Evolutionary conservation across 1,140 invertebrate genomes (phyloP), one percentile per base, ranked within the genome.

Genomic region (Scaptodrosophila lebanonensis): DNA sequence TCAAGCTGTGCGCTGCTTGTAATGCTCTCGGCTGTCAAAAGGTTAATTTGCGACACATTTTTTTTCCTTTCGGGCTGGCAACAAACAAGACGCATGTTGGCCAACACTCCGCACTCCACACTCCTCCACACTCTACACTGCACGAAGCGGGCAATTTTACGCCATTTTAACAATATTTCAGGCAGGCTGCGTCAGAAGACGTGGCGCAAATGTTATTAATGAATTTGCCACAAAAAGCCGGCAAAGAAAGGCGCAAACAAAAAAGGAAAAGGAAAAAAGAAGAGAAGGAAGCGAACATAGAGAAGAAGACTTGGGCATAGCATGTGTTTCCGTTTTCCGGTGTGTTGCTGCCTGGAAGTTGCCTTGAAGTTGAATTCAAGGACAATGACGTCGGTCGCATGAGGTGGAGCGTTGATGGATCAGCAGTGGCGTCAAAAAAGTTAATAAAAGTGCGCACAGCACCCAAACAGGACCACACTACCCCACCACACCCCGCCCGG

Each of bases 31-130:
- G 38, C 68, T 84, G 82, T 84, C 83, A 85, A 83, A 83, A 84
- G 68, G 83, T 83, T 84, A 85, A 85, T 85, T 84, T 85, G 68
- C 50, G 57, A 70, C 62, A 85, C 56, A 77, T 72, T 76, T 60
- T 67, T 65, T 58, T 22, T 8, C 33, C 15, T 20, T 18, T 39
- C 15, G 2, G 32, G 17, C 6, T 3, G 4, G 56, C 56, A 29
- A 38, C 62, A 58, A 32, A 15, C 56, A 42, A 12, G 45, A 25
- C n/a, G 44, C 39, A 47, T 42, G 40, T 56, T 8, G 15, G 9
- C 8, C 11, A 17, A n/a, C n/a, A n/a, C n/a, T n/a, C n/a, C n/a
- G n/a, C n/a, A n/a, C n/a, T n/a, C n/a, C n/a, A n/a, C n/a, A n/a
- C n/a, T n/a, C n/a, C n/a, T n/a, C n/a, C 59, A 68, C 32, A 52